Percentiles rank a stretch among this genome's conserved stretches.
phyloP scores from a whole-genome alignment of 2,113 vertebrate species.

The Gobius niger region DNA sequence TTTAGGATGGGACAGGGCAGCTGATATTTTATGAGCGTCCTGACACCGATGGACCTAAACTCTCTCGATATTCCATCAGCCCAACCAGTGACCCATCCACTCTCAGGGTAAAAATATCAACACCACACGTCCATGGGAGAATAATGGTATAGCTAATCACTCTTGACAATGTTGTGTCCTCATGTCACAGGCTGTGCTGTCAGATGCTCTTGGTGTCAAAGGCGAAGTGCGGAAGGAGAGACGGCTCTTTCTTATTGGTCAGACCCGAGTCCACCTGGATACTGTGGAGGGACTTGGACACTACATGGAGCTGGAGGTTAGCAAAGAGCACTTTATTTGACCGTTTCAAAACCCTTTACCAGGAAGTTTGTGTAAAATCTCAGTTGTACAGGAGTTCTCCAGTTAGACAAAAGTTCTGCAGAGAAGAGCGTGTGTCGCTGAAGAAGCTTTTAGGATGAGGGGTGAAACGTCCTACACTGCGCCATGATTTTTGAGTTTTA shows the following conservation, averaged over 20 bases:
- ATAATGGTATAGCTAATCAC: neutral
- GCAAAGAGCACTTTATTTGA: neutral
- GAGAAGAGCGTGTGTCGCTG: too few species aligned
- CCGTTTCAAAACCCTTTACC: neutral
- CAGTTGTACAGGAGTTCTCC: too few species aligned
- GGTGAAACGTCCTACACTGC: too few species aligned
- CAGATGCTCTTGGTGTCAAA: slow-evolving; percentile 76
- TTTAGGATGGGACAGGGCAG: slow-evolving; percentile 78
- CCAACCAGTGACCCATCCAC: slow-evolving; percentile 72
- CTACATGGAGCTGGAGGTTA: slow-evolving; percentile 86
- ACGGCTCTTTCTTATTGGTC: slow-evolving; percentile 79
- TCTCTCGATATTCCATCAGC: slow-evolving; percentile 79
- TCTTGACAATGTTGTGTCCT: slow-evolving; percentile 25
- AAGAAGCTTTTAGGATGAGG: too few species aligned
- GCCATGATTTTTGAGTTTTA: too few species aligned
- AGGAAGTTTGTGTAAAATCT: too few species aligned
- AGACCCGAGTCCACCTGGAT: slow-evolving; percentile 84
- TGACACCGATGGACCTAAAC: slow-evolving; percentile 78
- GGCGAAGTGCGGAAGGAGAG: slow-evolving; percentile 81
- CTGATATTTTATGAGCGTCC: slow-evolving; percentile 87
- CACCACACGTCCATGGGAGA: neutral
- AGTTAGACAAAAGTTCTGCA: too few species aligned
- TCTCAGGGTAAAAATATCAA: slow-evolving; percentile 69
- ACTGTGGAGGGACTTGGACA: slow-evolving; percentile 80
- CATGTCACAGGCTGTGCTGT: slow-evolving; percentile 59